phyloP scores from a whole-genome alignment of 2,113 vertebrate genomes.

The Meriones unguiculatus region DNA sequence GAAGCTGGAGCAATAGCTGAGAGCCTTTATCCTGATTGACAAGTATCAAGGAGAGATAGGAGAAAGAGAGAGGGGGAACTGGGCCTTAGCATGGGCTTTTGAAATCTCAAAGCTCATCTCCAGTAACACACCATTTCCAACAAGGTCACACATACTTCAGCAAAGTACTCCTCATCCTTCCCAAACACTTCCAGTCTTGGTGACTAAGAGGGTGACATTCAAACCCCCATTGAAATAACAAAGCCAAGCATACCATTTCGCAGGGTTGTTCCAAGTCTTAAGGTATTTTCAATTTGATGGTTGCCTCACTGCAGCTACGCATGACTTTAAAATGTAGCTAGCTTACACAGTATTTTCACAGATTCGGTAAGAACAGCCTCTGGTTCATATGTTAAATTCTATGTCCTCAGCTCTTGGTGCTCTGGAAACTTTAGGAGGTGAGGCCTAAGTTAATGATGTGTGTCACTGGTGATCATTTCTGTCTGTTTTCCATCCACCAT shows the following conservation, averaged over 20 bases:
- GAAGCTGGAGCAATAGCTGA: neutral
- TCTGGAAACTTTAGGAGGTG: neutral
- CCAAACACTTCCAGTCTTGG: neutral
- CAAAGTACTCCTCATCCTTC: neutral
- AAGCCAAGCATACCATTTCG: slow-evolving; percentile 4
- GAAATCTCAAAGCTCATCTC: neutral
- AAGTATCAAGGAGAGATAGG: neutral
- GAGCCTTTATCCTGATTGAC: neutral
- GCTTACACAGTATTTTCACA: neutral
- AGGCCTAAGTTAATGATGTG: neutral
- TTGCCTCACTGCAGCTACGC: neutral
- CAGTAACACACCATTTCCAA: neutral
- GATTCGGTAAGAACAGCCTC: neutral
- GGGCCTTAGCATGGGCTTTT: neutral
- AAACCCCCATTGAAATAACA: neutral
- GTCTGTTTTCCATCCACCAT: neutral
- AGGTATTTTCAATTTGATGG: neutral
- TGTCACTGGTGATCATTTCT: neutral
- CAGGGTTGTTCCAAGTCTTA: neutral
- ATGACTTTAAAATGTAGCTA: neutral
- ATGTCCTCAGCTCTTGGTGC: neutral
- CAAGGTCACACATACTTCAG: neutral
- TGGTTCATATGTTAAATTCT: neutral
- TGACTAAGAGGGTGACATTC: neutral
- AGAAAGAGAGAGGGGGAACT: neutral